Base-by-base conservation (phyloP, 2,113 vertebrate species). In the Choloepus hoffmanni region DNA sequence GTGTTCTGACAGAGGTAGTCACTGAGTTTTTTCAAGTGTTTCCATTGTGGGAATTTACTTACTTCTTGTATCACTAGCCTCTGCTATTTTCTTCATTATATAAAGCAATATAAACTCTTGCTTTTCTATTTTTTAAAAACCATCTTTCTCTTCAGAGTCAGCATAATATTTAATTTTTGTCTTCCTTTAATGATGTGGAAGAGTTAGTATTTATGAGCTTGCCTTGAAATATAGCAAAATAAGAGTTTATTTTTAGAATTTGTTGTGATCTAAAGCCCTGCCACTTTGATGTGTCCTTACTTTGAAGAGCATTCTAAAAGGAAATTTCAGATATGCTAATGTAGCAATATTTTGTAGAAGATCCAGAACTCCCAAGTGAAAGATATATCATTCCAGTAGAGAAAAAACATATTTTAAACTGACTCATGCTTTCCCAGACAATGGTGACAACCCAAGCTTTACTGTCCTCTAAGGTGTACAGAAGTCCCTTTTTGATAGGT, bases 281-380 rank as follows among this genome's bases (percentile, higher is more conserved):
- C 96, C 78, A 95, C 95, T 98, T 98, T 97, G 92, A 97, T 98
- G 76, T 95, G 67, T 74, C 72, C 91, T 97, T 60, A 95, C 96
- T 98, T 98, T 98, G 97, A 98, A 98, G 96, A 97, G 89, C 10
- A 81, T 95, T 98, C 96, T 50, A 92, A 98, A 94, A 96, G 92
- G 30, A 97, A 91, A 91, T 94, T 97, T 95, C 77, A 96, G 89
- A 93, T 96, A 90, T 86, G 90, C 70, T 95, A 76, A 94, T 92
- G 63, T 96, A 96, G 94, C 74, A 86, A 89, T 97, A 98, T 98
- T 98, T 88, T 92, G 97, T 95, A 85, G 88, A 50, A 97, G 68
- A 97, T n/a, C 24, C 77, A 95, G 67, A 96, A 79, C 48, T 89
- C 45, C 62, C 53, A 93, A 76, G 43, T 92, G 95, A 97, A 97